Evolutionary conservation across 2,797 vertebrate genomes (phyloP).

Genomic region (Emys orbicularis): DNA sequence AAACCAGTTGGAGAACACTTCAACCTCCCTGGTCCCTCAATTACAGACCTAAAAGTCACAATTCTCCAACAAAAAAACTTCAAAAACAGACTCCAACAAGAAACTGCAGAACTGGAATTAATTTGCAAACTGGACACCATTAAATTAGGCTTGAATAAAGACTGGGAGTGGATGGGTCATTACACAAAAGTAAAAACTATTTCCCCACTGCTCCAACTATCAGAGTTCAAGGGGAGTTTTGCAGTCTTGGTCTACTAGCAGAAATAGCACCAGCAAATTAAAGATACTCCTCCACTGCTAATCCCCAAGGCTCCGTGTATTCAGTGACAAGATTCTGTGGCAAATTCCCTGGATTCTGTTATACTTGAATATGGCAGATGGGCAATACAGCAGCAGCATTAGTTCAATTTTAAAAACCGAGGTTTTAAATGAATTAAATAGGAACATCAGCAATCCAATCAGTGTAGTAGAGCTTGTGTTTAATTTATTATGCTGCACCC

Average conservation of each 20-base stretch:
- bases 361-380: background rate
- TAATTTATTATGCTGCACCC: background rate
- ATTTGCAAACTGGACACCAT: no score
- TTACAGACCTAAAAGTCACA: no score
- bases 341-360: background rate
- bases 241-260: background rate
- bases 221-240: background rate
- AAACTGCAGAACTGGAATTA: no score
- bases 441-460: background rate
- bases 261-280: background rate
- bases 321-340: background rate
- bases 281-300: background rate
- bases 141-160: no score
- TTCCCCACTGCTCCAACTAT: background rate
- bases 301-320: fast-evolving
- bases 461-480: background rate
- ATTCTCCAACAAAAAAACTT: no score
- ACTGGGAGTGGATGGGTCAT: no score
- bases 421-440: background rate
- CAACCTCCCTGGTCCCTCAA: no score
- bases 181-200: no score
- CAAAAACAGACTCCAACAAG: no score
- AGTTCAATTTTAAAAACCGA: background rate
- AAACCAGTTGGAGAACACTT: no score
- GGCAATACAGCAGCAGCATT: background rate